Evolutionary conservation across 1,140 invertebrate species (phyloP), one percentile per base, ranked within the genome.

Genomic region (Drosophila pallidifrons): DNA sequence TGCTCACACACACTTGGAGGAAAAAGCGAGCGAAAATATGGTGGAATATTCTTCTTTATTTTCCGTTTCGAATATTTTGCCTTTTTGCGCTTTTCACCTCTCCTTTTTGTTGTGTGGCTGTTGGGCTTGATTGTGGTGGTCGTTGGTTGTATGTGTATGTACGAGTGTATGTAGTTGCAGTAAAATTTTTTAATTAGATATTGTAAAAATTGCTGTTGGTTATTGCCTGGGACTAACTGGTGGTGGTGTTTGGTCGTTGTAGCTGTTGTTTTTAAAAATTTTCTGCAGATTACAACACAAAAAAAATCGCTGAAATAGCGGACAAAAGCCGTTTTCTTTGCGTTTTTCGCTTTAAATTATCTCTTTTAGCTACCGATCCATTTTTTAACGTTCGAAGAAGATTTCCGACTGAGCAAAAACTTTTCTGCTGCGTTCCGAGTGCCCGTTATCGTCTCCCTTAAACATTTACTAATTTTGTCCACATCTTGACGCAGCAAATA

Each of bases 311-410:
- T 93, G 82, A 93, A 92, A 92, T 92, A 92, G 92, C 92, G 92
- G 92, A 93, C 92, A 92, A 93, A 93, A 92, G 92, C 92, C 92
- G 92, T 92, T 92, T 92, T 91, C 87, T 86, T 92, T 92, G 91
- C 91, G 91, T 92, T 88, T 91, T 91, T 92, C 87, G 90, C 90
- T 91, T 81, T 78, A 68, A 71, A 71, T 79, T 74, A 89, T 87
- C 74, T 79, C 65, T 82, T 79, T 83, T 92, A 88, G 92, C 92
- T 93, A 93, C 92, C 92, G 92, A 92, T 92, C 92, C 92, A 93
- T 93, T 83, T 91, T 88, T 92, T 85, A 92, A 82, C 82, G 80
- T 81, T 87, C 91, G 83, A 92, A 91, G 91, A 91, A 92, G 88
- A 86, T 88, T 83, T 87, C 85, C 77, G 77, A 79, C 74, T 77